Evolutionary conservation across 2,888 invertebrate genomes (phyloP).

Genomic region (Nymphalis c-album): DNA sequence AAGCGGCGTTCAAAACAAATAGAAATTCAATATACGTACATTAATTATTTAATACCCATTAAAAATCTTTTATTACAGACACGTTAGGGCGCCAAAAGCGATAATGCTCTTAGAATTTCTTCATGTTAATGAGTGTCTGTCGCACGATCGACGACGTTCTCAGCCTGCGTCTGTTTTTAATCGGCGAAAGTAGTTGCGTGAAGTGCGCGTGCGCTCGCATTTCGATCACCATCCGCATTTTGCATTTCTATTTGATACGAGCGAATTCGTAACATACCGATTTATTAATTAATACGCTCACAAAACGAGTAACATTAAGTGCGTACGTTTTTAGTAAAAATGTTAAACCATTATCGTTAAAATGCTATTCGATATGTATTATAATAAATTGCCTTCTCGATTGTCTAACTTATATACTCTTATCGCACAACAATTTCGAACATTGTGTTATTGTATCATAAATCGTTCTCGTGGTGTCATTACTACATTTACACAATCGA

Average conservation of each 20-base stretch:
- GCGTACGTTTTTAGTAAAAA: not conserved
- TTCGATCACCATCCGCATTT: conserved; percentile 53
- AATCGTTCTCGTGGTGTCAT: conserved; percentile 59
- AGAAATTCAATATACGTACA: too few relatives aligned
- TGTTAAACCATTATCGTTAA: conserved; percentile 7
- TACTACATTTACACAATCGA: conserved; percentile 42
- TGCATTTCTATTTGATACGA: conserved; percentile 17
- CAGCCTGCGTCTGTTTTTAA: conserved; percentile 48
- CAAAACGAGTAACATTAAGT: not conserved
- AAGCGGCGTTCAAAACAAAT: too few relatives aligned
- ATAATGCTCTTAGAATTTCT: conserved; percentile 7
- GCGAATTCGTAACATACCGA: conserved; percentile 5
- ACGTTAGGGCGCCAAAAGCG: not conserved
- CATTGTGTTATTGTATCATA: conserved; percentile 41
- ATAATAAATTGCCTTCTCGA: conserved; percentile 30
- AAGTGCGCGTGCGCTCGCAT: conserved; percentile 61
- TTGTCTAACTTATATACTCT: conserved; percentile 27
- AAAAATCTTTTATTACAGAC: not conserved
- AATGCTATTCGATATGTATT: conserved; percentile 8
- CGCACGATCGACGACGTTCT: conserved; percentile 13
- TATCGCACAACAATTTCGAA: conserved; percentile 33
- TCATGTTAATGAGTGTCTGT: conserved; percentile 16
- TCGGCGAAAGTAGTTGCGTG: conserved; percentile 77
- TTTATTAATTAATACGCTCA: not conserved
- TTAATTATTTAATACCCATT: not conserved